Base-by-base conservation (phyloP, 2,888 invertebrate genomes). In the Cheilosia grossa region DNA sequence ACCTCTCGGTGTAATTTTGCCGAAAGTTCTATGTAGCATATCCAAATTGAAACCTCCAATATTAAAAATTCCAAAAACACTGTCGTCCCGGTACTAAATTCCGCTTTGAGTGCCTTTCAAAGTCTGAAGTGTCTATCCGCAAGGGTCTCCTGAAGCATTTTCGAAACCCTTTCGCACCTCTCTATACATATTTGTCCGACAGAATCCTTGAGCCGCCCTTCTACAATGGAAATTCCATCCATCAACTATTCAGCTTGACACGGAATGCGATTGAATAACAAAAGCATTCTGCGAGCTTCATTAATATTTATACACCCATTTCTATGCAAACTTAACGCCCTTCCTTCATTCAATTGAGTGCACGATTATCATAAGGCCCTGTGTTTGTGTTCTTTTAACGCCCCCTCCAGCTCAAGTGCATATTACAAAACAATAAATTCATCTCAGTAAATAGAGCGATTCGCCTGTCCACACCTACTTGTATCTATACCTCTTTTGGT, bases 281-380 rank as follows among this genome's bases (percentile, higher is more conserved):
- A 63, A 47, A 47, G 33, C 44, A 42, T 44, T 53, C 53, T 30
- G 19, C 13, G 30, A 44, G 30, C 72, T 72, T 61, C 70, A 72
- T 72, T 63, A 72, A 72, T 72, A 72, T 72, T 63, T 72, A 72
- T 61, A 42, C 61, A 63, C 21, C 17, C 42, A 19, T 42, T 44
- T 63, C 44, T 40, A 58, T 44, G 47, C 47, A 70, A 49, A 59
- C 37, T 49, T 27, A 17, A 33, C 37, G 24, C 24, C 67, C 33
- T 17, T 44, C 44, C 9, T 56, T 13, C 17, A 30, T 42, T 44
- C 67, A 30, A 56, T 33, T 56, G 61, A 61, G 72, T 61, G 72
- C 61, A 19, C 44, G 44, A 64, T 73, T 54, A 63, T 27, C 54
- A 63, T 21, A 21, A 54, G 27, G 30, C 27, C 4, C 21, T 51